Evolutionary conservation across 2,113 vertebrate genomes (phyloP).

Genomic region (Misgurnus mizolepis): DNA sequence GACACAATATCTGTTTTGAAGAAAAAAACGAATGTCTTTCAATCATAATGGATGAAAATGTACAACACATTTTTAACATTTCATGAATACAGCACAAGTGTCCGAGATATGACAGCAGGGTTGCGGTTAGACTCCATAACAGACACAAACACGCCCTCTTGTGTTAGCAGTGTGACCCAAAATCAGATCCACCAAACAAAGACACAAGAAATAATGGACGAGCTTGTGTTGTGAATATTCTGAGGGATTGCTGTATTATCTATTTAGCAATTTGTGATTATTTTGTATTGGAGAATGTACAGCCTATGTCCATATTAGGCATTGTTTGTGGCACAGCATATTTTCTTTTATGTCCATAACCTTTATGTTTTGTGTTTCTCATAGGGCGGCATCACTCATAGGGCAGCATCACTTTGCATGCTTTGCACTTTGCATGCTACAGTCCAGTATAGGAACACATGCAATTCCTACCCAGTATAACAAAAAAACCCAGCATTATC

Average conservation of each 20-base stretch:
- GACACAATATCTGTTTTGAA: background rate
- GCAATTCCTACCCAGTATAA: too few species aligned
- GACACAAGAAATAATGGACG: background rate
- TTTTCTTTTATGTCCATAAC: background rate
- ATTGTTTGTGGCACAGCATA: background rate
- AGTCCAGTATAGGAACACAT: too few species aligned
- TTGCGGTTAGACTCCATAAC: conserved; percentile 23
- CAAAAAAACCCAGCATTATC: too few species aligned
- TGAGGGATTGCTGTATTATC: background rate
- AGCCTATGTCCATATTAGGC: too few species aligned
- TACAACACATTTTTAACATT: background rate
- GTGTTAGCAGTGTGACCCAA: conserved; percentile 56
- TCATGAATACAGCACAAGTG: conserved; percentile 25
- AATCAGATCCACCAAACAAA: conserved; percentile 48
- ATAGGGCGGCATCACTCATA: too few species aligned
- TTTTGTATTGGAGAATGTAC: background rate
- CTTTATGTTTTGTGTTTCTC: background rate
- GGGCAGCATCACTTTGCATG: background rate
- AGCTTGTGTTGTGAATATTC: background rate
- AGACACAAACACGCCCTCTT: conserved; percentile 73
- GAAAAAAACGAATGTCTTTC: background rate
- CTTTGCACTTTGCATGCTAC: too few species aligned
- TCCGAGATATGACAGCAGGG: conserved; percentile 33
- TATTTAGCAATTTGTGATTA: background rate
- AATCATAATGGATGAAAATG: background rate